Conservation (phyloP, 1,140 invertebrate genomes). For the Cyphomyrmex costatus region DNA sequence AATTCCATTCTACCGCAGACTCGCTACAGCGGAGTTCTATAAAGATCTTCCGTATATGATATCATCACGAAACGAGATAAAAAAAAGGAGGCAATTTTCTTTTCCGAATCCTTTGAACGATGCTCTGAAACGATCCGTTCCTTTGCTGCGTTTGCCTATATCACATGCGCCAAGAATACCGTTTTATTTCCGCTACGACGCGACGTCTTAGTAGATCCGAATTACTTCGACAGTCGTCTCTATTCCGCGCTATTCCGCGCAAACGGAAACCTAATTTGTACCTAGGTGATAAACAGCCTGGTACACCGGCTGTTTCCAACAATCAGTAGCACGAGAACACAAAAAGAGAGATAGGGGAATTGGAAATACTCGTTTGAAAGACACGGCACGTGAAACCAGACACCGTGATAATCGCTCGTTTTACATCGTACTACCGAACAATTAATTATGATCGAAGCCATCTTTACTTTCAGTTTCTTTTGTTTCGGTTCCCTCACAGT, state of each 20-base stretch:
- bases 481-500: neutral
- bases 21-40: neutral
- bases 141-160: too few species aligned
- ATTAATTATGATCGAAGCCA: constrained; percentile 49
- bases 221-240: constrained; percentile 60
- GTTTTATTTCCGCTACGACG: neutral
- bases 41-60: constrained; percentile 35
- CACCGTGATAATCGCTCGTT: constrained; percentile 33
- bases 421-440: constrained; percentile 25
- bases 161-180: constrained; percentile 2
- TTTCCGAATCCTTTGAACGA: constrained; percentile 42
- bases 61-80: constrained; percentile 29
- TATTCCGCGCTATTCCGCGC: too few species aligned
- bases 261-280: constrained; percentile 59
- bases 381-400: neutral
- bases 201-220: constrained; percentile 25
- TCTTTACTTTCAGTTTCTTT: constrained; percentile 33
- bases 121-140: neutral
- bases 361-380: neutral
- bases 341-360: constrained; percentile 16
- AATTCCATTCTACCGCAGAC: constrained; percentile 27
- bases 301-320: constrained; percentile 8
- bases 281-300: constrained; percentile 30
- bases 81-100: constrained; percentile 44
- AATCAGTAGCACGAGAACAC: neutral